Conservation (phyloP, 2,888 invertebrate genomes). For the Synanthedon vespiformis region DNA sequence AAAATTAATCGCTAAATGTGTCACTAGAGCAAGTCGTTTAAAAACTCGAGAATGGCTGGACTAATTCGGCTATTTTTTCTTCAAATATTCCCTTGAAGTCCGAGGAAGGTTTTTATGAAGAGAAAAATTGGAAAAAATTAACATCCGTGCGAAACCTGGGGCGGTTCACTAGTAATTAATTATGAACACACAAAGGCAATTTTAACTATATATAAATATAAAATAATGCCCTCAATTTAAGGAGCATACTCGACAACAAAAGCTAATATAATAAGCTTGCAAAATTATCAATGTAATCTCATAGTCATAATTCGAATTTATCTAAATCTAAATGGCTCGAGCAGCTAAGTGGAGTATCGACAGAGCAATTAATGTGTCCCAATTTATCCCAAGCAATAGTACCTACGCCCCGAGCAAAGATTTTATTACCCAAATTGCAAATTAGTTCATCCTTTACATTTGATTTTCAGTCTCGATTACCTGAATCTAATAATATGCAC, state of each 20-base stretch:
- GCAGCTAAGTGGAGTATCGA: conserved; percentile 36
- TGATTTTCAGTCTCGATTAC: conserved; percentile 37
- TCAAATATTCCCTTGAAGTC: no score
- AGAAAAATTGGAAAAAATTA: no score
- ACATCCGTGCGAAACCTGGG: no score
- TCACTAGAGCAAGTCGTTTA: no score
- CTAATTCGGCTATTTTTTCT: no score
- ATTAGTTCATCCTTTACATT: conserved; percentile 43
- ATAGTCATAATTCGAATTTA: conserved; percentile 36
- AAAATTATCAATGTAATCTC: background rate
- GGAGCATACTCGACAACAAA: background rate
- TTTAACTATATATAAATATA: no score
- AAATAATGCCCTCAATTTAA: no score
- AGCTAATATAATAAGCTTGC: background rate
- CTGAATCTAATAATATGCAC: conserved; percentile 29
- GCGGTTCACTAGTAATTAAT: no score
- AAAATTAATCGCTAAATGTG: no score
- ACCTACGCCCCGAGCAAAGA: conserved; percentile 44
- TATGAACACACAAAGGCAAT: no score
- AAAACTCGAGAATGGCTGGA: no score
- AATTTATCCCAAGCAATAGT: conserved; percentile 32
- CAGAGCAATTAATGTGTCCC: conserved; percentile 45
- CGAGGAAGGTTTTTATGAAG: no score
- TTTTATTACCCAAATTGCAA: conserved; percentile 57
- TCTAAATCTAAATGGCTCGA: conserved; percentile 56